These are phyloP conservation scores for Sebastes vulpes DNA, from an alignment of 2,797 vertebrate species.

Conservation along the genomic window DNA sequence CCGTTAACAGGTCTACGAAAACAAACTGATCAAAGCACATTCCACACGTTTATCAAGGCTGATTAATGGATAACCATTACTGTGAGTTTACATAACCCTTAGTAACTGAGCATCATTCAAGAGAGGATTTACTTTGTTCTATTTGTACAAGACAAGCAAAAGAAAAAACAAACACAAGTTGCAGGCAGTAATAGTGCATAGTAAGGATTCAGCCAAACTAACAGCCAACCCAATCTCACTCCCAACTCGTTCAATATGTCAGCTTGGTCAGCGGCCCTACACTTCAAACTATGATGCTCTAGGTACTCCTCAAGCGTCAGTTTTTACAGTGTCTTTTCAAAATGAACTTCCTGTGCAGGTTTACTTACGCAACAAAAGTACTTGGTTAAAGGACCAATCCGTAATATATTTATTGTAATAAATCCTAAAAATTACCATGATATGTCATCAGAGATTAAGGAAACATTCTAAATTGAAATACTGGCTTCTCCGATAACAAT, in stretches of 20 bases:
- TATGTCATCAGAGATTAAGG: no score
- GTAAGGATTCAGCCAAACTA: no score
- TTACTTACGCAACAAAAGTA: no score
- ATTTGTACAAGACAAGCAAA: neutral
- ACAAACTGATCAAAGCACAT: neutral
- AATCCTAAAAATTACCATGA: no score
- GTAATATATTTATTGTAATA: no score
- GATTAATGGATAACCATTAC: conserved; percentile 12
- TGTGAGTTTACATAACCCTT: neutral
- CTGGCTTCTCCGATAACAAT: no score
- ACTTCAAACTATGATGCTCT: neutral
- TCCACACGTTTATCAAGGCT: neutral
- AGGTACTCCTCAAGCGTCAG: neutral
- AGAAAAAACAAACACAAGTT: neutral
- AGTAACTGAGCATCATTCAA: neutral
- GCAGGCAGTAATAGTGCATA: neutral
- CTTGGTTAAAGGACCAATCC: no score
- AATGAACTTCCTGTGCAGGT: neutral
- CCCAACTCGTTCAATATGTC: neutral
- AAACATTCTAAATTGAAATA: no score
- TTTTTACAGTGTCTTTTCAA: neutral
- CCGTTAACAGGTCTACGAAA: neutral
- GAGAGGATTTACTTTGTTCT: neutral
- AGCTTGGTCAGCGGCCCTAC: neutral
- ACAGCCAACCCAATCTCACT: neutral